These are phyloP conservation scores for Neopipo cinnamomea DNA, from an alignment of 2,113 vertebrate species.

Conservation along the genomic window DNA sequence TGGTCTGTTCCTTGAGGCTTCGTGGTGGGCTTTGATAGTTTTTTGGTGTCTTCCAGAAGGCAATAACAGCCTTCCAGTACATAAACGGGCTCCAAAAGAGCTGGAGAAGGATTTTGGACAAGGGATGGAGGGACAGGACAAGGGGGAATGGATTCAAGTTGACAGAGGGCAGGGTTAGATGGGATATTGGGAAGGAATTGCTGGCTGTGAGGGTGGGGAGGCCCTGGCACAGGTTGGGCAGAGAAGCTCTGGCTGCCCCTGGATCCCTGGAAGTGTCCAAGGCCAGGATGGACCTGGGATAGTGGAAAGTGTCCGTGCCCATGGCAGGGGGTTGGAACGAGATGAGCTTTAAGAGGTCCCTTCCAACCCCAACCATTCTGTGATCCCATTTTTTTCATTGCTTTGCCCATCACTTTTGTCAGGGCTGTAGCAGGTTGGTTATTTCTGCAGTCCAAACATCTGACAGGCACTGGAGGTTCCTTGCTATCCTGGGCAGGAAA, in stretches of 20 bases:
- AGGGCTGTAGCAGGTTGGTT: background rate
- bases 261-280: background rate
- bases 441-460: background rate
- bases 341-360: background rate
- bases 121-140: background rate
- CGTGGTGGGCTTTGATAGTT: background rate
- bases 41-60: background rate
- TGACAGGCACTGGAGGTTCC: background rate
- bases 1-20: background rate
- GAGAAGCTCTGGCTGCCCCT: background rate
- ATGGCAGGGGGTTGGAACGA: background rate
- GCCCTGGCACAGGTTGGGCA: background rate
- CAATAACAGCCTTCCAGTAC: background rate
- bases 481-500: background rate
- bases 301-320: background rate
- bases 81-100: background rate
- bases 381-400: background rate
- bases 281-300: background rate
- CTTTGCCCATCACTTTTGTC: rapidly evolving
- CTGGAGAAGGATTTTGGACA: background rate
- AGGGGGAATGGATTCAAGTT: background rate
- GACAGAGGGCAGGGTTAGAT: background rate
- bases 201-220: background rate
- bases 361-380: background rate
- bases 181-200: background rate